phyloP scores from a whole-genome alignment of 2,888 invertebrate genomes.

The Gibbula magus region DNA sequence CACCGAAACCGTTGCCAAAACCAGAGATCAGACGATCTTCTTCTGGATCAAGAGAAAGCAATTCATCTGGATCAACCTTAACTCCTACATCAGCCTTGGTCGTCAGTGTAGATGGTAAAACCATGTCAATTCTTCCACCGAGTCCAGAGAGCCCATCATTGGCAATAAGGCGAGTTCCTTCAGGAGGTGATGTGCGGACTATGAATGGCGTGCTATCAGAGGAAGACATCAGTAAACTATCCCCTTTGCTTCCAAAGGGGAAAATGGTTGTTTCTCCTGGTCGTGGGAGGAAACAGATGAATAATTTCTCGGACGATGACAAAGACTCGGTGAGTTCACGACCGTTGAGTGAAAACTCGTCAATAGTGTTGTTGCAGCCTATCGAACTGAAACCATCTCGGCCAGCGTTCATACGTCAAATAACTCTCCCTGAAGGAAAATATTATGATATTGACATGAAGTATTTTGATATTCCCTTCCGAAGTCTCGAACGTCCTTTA shows the following conservation, averaged over 20 bases:
- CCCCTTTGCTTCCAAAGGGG: slow-evolving; percentile 27
- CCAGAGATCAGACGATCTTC: slow-evolving; percentile 53
- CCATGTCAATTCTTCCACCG: slow-evolving; percentile 62
- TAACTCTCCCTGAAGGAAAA: slow-evolving; percentile 53
- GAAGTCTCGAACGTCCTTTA: slow-evolving; percentile 52
- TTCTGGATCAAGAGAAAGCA: slow-evolving; percentile 56
- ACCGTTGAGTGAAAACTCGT: slow-evolving; percentile 66
- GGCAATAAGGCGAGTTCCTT: slow-evolving; percentile 6
- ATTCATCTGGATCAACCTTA: slow-evolving; percentile 62
- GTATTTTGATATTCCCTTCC: slow-evolving; percentile 41
- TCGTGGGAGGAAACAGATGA: slow-evolving; percentile 3
- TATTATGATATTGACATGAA: slow-evolving; percentile 47
- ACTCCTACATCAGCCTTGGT: slow-evolving; percentile 63
- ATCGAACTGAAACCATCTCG: slow-evolving; percentile 64
- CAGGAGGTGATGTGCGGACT: not conserved
- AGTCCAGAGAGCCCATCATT: slow-evolving; percentile 20
- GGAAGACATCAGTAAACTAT: not conserved
- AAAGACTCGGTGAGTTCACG: slow-evolving; percentile 63
- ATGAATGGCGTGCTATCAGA: not conserved
- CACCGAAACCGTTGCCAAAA: slow-evolving; percentile 44
- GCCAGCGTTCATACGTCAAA: slow-evolving; percentile 59
- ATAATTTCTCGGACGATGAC: slow-evolving; percentile 58
- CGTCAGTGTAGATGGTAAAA: slow-evolving; percentile 67
- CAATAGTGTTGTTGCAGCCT: slow-evolving; percentile 64
- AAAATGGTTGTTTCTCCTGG: slow-evolving; percentile 24